These are phyloP conservation scores for Ormyrus thymus DNA, from an alignment of 2,888 invertebrate species.

Conservation along the genomic window DNA sequence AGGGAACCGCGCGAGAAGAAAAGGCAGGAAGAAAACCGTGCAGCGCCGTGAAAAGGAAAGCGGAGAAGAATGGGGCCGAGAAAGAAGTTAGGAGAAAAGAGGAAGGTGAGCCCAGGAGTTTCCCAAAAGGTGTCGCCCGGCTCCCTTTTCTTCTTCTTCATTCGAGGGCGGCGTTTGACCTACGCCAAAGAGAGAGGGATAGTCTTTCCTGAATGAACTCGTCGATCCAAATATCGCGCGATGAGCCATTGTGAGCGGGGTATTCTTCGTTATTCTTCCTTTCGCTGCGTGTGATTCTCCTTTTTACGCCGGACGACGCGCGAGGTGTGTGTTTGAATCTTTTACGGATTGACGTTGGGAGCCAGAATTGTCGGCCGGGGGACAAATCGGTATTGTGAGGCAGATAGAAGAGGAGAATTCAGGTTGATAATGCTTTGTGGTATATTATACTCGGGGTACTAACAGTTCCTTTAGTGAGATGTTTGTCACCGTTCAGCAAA, in stretches of 20 bases:
- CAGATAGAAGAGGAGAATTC: slow-evolving; percentile 63
- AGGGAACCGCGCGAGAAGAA: slow-evolving; percentile 43
- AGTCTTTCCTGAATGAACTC: slow-evolving; percentile 47
- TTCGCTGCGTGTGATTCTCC: slow-evolving; percentile 6
- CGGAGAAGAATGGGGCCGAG: neutral
- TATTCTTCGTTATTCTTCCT: too few species aligned
- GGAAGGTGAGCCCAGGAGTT: slow-evolving; percentile 56
- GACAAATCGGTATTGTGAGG: slow-evolving; percentile 57
- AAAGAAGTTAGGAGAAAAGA: slow-evolving; percentile 16
- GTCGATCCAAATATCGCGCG: slow-evolving; percentile 54
- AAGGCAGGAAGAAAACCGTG: slow-evolving; percentile 58
- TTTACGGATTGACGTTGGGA: neutral
- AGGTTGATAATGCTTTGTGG: neutral
- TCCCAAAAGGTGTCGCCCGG: slow-evolving; percentile 49
- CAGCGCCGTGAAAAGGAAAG: slow-evolving; percentile 25
- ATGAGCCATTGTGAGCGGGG: slow-evolving; percentile 48
- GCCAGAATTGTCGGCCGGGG: neutral
- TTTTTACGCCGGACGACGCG: neutral
- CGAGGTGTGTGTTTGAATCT: too few species aligned
- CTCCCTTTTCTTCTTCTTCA: slow-evolving; percentile 11
- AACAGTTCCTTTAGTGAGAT: too few species aligned
- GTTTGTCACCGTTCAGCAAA: too few species aligned
- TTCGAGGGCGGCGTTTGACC: slow-evolving; percentile 55
- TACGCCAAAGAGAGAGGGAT: slow-evolving; percentile 6
- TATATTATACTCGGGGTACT: too few species aligned